phyloP scores from a whole-genome alignment of 2,888 invertebrate species.

The Himalopsyche japonica region DNA sequence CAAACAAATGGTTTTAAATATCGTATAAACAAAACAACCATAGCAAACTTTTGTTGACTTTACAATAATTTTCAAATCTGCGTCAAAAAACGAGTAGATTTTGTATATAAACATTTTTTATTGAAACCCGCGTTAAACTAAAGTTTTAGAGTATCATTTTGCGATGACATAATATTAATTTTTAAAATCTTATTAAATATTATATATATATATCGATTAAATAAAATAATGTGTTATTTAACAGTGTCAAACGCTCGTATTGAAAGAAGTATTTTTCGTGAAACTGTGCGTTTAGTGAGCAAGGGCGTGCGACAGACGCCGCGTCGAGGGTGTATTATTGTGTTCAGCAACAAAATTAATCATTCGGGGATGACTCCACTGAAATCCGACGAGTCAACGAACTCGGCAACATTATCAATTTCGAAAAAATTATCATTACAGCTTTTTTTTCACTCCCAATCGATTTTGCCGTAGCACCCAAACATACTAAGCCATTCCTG shows the following conservation, averaged over 20 bases:
- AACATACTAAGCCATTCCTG: not conserved
- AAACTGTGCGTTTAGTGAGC: not conserved
- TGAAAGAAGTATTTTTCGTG: not conserved
- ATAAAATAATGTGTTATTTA: too few species aligned
- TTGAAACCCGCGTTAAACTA: too few species aligned
- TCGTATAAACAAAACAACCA: too few species aligned
- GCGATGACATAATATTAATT: too few species aligned
- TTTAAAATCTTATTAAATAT: too few species aligned
- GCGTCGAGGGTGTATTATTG: not conserved
- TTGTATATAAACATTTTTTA: too few species aligned
- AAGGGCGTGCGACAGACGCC: not conserved
- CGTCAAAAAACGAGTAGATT: too few species aligned
- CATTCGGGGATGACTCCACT: conserved; percentile 6
- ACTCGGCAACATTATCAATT: conserved; percentile 1
- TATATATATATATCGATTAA: too few species aligned
- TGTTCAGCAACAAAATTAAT: conserved; percentile 16
- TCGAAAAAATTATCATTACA: not conserved
- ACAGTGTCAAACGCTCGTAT: not conserved
- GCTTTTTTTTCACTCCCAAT: not conserved
- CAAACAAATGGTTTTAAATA: too few species aligned
- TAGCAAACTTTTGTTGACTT: too few species aligned
- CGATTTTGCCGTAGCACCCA: not conserved
- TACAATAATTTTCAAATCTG: too few species aligned
- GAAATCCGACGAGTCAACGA: conserved; percentile 15
- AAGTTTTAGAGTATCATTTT: too few species aligned